Conservation (phyloP, 2,113 vertebrate genomes). For the Cricetomys ansorgei region DNA sequence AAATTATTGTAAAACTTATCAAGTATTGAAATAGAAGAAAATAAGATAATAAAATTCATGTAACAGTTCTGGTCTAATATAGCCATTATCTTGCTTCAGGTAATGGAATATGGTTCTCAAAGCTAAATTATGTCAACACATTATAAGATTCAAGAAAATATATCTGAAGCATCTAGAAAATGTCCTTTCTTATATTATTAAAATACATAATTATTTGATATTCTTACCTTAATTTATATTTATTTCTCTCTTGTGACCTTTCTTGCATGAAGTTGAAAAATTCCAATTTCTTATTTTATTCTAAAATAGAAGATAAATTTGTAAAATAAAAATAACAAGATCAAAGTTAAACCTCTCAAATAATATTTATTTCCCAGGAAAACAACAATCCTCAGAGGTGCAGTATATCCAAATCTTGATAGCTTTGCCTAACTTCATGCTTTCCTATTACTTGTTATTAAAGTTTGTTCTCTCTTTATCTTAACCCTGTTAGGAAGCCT, state of each 20-base stretch:
- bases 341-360: conserved; percentile 1
- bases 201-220: conserved; percentile 2
- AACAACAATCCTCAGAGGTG: neutral
- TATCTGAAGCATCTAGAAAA: conserved; percentile 9
- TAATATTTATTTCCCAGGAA: neutral
- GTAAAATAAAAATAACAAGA: conserved; percentile 26
- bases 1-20: neutral
- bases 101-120: neutral
- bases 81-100: neutral
- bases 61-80: neutral
- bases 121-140: neutral
- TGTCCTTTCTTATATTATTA: neutral
- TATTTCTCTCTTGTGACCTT: neutral
- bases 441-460: conserved; percentile 23
- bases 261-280: neutral
- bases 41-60: neutral
- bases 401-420: neutral
- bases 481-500: conserved; percentile 16
- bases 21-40: neutral
- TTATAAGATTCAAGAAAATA: conserved; percentile 2
- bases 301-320: conserved; percentile 34
- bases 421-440: neutral
- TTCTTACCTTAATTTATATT: conserved; percentile 58
- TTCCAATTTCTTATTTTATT: conserved; percentile 39
- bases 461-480: neutral